Conservation (phyloP, 2,113 vertebrate genomes). For the Peromyscus californicus region DNA sequence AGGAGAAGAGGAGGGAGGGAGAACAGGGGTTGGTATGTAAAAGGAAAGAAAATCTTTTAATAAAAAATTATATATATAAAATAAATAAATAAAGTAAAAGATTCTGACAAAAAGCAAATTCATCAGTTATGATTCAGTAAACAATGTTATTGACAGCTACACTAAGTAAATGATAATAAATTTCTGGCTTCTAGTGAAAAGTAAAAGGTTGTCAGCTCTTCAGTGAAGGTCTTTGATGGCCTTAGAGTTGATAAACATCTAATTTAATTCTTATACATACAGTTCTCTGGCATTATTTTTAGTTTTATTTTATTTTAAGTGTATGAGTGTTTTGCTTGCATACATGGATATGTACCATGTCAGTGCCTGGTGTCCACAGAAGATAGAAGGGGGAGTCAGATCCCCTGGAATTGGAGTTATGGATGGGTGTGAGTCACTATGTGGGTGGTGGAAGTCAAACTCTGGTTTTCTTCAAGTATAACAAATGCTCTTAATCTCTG, state of each 20-base stretch:
- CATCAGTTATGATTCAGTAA: too few relatives aligned
- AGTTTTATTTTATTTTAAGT: not conserved
- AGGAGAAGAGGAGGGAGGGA: too few relatives aligned
- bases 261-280: not conserved
- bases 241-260: not conserved
- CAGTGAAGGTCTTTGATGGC: not conserved
- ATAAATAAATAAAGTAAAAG: too few relatives aligned
- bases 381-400: not conserved
- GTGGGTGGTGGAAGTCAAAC: not conserved
- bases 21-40: too few relatives aligned
- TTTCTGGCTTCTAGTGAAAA: too few relatives aligned
- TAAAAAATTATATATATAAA: too few relatives aligned
- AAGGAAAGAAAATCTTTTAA: too few relatives aligned
- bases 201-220: too few relatives aligned
- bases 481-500: not conserved
- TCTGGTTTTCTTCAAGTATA: not conserved
- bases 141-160: too few relatives aligned
- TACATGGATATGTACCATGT: not conserved
- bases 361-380: not conserved
- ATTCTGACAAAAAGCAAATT: too few relatives aligned
- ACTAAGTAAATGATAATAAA: too few relatives aligned
- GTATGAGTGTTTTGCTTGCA: not conserved
- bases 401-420: not conserved
- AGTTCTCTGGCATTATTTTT: not conserved
- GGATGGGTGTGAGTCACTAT: not conserved